A percentile compares a stretch with the other conserved stretches of the same genome.
Evolutionary conservation across 2,888 invertebrate species (phyloP).

Genomic region (Bugulina stolonifera): DNA sequence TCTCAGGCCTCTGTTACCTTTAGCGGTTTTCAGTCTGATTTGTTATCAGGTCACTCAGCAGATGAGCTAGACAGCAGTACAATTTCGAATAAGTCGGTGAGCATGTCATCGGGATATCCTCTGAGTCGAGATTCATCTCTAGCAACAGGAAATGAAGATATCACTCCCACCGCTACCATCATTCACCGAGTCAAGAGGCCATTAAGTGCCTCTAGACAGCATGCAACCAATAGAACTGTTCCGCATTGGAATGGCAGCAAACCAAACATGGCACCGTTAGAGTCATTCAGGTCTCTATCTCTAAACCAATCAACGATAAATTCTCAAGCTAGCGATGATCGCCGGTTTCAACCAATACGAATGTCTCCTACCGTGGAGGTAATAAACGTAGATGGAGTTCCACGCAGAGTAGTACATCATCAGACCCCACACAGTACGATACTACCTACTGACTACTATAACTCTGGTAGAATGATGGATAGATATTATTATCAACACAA

Average conservation of each 20-base stretch:
- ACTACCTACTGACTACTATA: neutral
- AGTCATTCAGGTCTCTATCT: slow-evolving; percentile 1
- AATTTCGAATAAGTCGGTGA: neutral
- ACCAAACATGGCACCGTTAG: neutral
- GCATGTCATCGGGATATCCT: slow-evolving; percentile 20
- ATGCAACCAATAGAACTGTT: neutral
- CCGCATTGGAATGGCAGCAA: neutral
- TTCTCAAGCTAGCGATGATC: neutral
- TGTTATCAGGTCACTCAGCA: neutral
- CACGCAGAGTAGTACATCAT: neutral
- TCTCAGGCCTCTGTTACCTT: neutral
- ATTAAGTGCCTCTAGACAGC: neutral
- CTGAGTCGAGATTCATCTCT: neutral
- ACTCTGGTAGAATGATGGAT: neutral
- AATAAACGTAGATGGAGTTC: neutral
- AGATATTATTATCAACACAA: neutral
- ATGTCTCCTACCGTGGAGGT: neutral
- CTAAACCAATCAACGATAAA: neutral
- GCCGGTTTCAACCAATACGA: neutral
- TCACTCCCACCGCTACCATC: neutral
- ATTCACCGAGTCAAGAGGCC: neutral
- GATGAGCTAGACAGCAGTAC: neutral
- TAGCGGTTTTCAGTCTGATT: neutral
- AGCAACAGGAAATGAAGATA: neutral
- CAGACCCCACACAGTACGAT: neutral